Percentiles rank a stretch among this genome's conserved stretches.
Evolutionary conservation across 2,888 invertebrate species (phyloP).

Genomic region (Brachynemurus nebulosus): DNA sequence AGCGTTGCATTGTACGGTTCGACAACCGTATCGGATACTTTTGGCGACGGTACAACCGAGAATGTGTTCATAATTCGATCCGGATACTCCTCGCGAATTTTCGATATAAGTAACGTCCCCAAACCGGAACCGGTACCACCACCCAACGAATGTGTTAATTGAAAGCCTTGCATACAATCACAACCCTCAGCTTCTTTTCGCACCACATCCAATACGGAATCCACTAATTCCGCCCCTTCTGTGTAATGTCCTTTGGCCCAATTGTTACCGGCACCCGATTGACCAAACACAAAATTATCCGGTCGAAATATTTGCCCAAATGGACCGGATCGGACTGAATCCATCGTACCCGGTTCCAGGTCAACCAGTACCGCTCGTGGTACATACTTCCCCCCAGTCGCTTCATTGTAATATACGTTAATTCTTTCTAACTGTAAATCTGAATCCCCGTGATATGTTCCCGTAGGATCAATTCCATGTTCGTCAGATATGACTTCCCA

Average conservation of each 20-base stretch:
- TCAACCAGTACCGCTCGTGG: constrained; percentile 87
- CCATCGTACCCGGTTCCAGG: constrained; percentile 94
- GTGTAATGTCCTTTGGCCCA: constrained; percentile 90
- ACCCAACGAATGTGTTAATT: constrained; percentile 86
- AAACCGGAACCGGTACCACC: constrained; percentile 95
- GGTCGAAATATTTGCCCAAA: constrained; percentile 90
- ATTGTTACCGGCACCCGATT: constrained; percentile 73
- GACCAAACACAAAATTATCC: constrained; percentile 90
- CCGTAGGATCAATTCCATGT: constrained; percentile 86
- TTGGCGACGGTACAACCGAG: constrained; percentile 79
- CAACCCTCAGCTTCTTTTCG: constrained; percentile 79
- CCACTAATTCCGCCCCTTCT: constrained; percentile 76
- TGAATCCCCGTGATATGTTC: constrained; percentile 79
- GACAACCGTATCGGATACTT: constrained; percentile 81
- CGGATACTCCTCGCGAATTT: constrained; percentile 94
- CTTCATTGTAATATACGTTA: constrained; percentile 92
- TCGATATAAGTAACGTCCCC: constrained; percentile 90
- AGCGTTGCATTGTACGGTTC: constrained; percentile 88
- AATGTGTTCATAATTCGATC: constrained; percentile 98
- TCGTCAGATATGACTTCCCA: constrained; percentile 95
- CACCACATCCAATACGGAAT: constrained; percentile 71
- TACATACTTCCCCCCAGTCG: constrained; percentile 85
- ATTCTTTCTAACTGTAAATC: constrained; percentile 88
- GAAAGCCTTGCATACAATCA: constrained; percentile 88
- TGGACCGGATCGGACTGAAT: constrained; percentile 86